phyloP scores from a whole-genome alignment of 1,140 invertebrate species.

The Oedothorax gibbosus region DNA sequence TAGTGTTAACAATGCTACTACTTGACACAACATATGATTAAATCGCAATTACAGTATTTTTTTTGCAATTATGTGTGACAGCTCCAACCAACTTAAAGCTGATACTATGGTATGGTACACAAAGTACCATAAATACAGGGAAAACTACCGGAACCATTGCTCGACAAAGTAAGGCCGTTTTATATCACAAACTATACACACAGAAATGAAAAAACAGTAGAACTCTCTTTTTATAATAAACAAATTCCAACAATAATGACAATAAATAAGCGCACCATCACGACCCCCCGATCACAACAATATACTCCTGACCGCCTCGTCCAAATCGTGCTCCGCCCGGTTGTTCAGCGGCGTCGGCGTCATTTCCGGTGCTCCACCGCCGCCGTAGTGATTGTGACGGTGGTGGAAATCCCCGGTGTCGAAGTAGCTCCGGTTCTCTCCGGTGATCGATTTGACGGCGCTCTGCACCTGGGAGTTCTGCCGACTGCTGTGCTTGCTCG shows the following conservation, averaged over 20 bases:
- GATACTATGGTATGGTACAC: too few relatives aligned
- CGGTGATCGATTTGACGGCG: background rate
- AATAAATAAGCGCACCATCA: conserved; percentile 51
- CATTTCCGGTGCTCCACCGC: conserved; percentile 13
- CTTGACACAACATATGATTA: too few relatives aligned
- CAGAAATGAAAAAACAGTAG: conserved; percentile 17
- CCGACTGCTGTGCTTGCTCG: conserved; percentile 61
- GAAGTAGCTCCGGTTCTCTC: background rate
- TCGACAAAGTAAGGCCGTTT: too few relatives aligned
- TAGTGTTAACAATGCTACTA: too few relatives aligned
- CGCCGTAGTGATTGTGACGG: conserved; percentile 24
- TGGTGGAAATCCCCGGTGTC: conserved; percentile 68
- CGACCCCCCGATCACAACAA: conserved; percentile 62
- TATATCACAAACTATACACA: conserved; percentile 56
- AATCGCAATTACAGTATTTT: too few relatives aligned
- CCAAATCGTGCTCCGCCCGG: conserved; percentile 69
- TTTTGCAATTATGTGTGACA: too few relatives aligned
- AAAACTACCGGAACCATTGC: too few relatives aligned
- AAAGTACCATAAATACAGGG: too few relatives aligned
- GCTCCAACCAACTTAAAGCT: too few relatives aligned
- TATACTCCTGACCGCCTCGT: conserved; percentile 74
- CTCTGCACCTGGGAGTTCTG: background rate
- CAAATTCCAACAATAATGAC: conserved; percentile 29
- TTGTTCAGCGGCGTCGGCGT: background rate
- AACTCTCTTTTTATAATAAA: conserved; percentile 21